Percentiles rank a stretch among this genome's conserved stretches.
phyloP scores from a whole-genome alignment of 2,888 invertebrate genomes.

The Aplocera efformata region DNA sequence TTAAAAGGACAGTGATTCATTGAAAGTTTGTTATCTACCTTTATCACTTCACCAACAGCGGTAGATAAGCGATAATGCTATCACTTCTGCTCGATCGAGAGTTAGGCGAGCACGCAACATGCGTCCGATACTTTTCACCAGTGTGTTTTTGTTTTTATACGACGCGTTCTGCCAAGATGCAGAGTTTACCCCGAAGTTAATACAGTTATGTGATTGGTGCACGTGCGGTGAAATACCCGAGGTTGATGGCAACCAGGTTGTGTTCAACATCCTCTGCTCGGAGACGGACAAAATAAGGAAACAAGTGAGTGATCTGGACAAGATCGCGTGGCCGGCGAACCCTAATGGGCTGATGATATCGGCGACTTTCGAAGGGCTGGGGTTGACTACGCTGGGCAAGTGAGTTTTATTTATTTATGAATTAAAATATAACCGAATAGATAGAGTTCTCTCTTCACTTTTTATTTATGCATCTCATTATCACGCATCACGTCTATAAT shows the following conservation, averaged over 20 bases:
- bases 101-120: slow-evolving; percentile 55
- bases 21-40: slow-evolving; percentile 9
- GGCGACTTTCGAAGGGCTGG: slow-evolving; percentile 65
- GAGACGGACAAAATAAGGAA: slow-evolving; percentile 59
- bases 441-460: too few species aligned
- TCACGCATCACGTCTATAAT: too few species aligned
- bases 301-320: slow-evolving; percentile 60
- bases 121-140: slow-evolving; percentile 53
- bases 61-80: slow-evolving; percentile 64
- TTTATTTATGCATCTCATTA: too few species aligned
- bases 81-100: slow-evolving; percentile 63
- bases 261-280: slow-evolving; percentile 69
- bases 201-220: slow-evolving; percentile 65
- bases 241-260: slow-evolving; percentile 59
- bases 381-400: slow-evolving; percentile 67
- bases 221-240: slow-evolving; percentile 73
- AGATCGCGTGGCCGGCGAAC: slow-evolving; percentile 69
- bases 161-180: slow-evolving; percentile 44
- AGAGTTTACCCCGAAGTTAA: slow-evolving; percentile 41
- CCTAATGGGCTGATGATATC: slow-evolving; percentile 66
- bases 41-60: slow-evolving; percentile 57
- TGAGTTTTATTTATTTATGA: slow-evolving; percentile 41
- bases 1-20: slow-evolving; percentile 3
- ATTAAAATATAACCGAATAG: too few species aligned
- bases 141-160: slow-evolving; percentile 51